Conservation (phyloP, 2,888 invertebrate genomes). For the Halocaridina rubra region DNA sequence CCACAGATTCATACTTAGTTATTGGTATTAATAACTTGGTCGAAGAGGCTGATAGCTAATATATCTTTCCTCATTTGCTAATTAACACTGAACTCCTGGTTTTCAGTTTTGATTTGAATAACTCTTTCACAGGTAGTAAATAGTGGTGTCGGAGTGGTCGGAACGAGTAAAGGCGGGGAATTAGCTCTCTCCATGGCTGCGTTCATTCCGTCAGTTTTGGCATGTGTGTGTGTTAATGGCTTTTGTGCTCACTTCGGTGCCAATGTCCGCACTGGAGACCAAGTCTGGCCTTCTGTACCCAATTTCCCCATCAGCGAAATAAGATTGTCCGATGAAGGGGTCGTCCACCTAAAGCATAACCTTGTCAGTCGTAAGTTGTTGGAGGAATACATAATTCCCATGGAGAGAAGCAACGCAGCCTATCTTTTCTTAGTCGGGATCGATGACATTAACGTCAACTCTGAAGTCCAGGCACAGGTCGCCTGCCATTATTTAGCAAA, state of each 20-base stretch:
- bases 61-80: too few relatives aligned
- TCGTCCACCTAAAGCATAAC: not conserved
- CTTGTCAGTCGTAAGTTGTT: not conserved
- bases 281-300: not conserved
- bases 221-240: constrained; percentile 23
- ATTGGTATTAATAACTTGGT: too few relatives aligned
- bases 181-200: constrained; percentile 18
- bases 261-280: not conserved
- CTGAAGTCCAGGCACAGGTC: not conserved
- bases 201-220: constrained; percentile 13
- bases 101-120: not conserved
- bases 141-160: constrained; percentile 15
- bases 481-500: not conserved
- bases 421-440: not conserved
- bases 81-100: not conserved
- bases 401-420: not conserved
- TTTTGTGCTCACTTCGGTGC: not conserved
- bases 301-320: not conserved
- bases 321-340: not conserved
- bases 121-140: constrained; percentile 12
- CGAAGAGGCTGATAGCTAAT: too few relatives aligned
- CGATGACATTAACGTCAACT: not conserved
- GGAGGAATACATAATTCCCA: not conserved
- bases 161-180: constrained; percentile 32
- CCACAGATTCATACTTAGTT: too few relatives aligned